Conservation (phyloP, 1,140 invertebrate genomes). For the Drosophila trapezifrons region DNA sequence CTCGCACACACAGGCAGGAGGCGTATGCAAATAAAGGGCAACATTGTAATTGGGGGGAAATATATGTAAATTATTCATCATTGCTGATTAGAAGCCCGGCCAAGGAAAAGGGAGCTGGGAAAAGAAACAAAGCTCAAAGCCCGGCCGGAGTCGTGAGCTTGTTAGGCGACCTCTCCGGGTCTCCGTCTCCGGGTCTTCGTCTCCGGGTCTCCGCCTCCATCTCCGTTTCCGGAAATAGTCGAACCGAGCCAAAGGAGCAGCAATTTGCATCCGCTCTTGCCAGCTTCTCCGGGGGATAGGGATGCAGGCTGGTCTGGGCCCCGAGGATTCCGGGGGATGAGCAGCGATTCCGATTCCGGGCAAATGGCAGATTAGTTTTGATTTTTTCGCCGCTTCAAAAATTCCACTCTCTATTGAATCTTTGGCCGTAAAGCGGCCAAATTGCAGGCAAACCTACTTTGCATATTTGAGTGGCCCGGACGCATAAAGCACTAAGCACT, state of each 20-base stretch:
- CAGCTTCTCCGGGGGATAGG: not conserved
- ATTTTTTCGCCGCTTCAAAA: constrained; percentile 67
- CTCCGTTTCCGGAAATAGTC: constrained; percentile 64
- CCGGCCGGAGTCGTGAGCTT: constrained; percentile 51
- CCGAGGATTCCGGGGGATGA: constrained; percentile 42
- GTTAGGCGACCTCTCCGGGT: constrained; percentile 68
- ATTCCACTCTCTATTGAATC: constrained; percentile 70
- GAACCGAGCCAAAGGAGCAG: constrained; percentile 41
- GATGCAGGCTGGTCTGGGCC: not conserved
- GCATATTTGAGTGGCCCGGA: constrained; percentile 76
- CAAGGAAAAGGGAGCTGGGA: constrained; percentile 31
- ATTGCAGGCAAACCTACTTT: constrained; percentile 77
- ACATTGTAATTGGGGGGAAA: constrained; percentile 81
- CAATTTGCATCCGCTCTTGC: constrained; percentile 64
- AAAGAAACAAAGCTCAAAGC: constrained; percentile 42
- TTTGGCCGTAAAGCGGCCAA: constrained; percentile 75
- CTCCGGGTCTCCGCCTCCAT: constrained; percentile 42
- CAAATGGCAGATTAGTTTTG: constrained; percentile 82
- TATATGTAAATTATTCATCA: constrained; percentile 84
- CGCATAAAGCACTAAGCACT: constrained; percentile 60
- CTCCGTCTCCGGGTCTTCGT: constrained; percentile 45
- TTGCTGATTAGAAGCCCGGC: constrained; percentile 81
- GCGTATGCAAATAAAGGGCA: constrained; percentile 80
- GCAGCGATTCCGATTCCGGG: constrained; percentile 49
- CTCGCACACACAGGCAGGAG: constrained; percentile 13